Percentiles rank a stretch among this genome's conserved stretches.
Evolutionary conservation across 1,140 invertebrate genomes (phyloP).

Genomic region (Panagrolaimus sp.): DNA sequence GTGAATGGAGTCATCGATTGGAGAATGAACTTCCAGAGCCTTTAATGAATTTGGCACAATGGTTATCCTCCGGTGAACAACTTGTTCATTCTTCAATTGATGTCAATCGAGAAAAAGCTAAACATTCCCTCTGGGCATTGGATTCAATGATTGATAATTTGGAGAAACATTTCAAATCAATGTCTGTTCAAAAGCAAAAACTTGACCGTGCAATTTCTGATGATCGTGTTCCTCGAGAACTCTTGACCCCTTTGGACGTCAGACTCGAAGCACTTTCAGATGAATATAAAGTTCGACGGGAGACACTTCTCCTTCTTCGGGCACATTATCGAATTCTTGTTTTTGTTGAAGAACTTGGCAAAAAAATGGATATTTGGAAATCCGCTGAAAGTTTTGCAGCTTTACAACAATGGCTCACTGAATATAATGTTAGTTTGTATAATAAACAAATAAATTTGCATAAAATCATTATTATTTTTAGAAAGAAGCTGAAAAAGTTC

Average conservation of each 20-base stretch:
- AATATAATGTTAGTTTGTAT: conserved; percentile 33
- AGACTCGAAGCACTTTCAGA: conserved; percentile 27
- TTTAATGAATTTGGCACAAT: conserved; percentile 28
- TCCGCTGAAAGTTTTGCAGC: conserved; percentile 29
- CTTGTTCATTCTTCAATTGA: conserved; percentile 9
- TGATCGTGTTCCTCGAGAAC: conserved; percentile 19
- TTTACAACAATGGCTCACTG: conserved; percentile 30
- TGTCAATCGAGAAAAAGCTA: conserved; percentile 17
- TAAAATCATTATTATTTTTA: not conserved
- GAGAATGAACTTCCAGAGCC: conserved; percentile 29
- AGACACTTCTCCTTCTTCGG: conserved; percentile 35
- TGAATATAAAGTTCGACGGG: conserved; percentile 28
- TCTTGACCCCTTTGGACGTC: conserved; percentile 17
- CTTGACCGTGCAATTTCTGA: conserved; percentile 19
- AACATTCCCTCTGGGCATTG: conserved; percentile 22
- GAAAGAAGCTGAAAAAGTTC: conserved; percentile 17
- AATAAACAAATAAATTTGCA: not conserved
- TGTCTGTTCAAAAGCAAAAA: conserved; percentile 30
- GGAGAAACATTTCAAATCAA: conserved; percentile 35
- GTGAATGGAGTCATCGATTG: conserved; percentile 22
- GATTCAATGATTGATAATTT: conserved; percentile 12
- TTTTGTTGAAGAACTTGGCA: conserved; percentile 34
- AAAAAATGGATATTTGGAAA: conserved; percentile 31
- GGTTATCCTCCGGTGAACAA: conserved; percentile 32
- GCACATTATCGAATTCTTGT: conserved; percentile 34